Evolutionary conservation across 1,140 invertebrate species (phyloP).

Genomic region (Hycleus phaleratus): DNA sequence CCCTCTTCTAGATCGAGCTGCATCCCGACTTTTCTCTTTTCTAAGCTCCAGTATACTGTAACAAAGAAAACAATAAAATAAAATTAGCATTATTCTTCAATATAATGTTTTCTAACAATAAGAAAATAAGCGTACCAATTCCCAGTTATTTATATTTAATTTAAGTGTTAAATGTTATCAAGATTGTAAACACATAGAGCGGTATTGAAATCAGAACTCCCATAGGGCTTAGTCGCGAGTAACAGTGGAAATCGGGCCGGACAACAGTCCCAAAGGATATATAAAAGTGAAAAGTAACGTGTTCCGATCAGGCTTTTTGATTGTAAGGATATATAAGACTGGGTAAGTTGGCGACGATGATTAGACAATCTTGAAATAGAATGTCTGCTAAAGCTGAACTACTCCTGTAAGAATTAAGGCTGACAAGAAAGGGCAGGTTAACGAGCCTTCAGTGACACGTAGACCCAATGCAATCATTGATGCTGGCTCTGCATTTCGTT

Average conservation of each 20-base stretch:
- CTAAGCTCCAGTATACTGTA: conserved; percentile 91
- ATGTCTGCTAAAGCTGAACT: conserved; percentile 11
- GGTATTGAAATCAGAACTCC: conserved; percentile 34
- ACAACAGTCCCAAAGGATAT: conserved; percentile 34
- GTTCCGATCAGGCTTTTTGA: conserved; percentile 20
- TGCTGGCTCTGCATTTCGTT: too few species aligned
- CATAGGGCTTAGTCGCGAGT: conserved; percentile 26
- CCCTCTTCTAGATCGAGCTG: conserved; percentile 85
- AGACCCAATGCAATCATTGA: conserved; percentile 13
- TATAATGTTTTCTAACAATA: too few species aligned
- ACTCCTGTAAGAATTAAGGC: conserved; percentile 12
- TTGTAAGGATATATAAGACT: conserved; percentile 7
- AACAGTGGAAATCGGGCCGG: conserved; percentile 31
- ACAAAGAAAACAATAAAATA: conserved; percentile 35
- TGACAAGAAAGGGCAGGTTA: conserved; percentile 18
- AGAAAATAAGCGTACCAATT: background rate
- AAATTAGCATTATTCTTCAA: too few species aligned
- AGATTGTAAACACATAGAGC: conserved; percentile 17
- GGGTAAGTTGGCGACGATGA: conserved; percentile 20
- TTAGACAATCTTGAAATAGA: conserved; percentile 19
- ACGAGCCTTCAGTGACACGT: conserved; percentile 12
- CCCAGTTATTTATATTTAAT: conserved; percentile 13
- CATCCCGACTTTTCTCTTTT: conserved; percentile 95
- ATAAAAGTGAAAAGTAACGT: conserved; percentile 37
- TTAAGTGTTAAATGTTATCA: conserved; percentile 16